Conservation (phyloP, 1,140 invertebrate genomes). For the Andricus grossulariae region DNA sequence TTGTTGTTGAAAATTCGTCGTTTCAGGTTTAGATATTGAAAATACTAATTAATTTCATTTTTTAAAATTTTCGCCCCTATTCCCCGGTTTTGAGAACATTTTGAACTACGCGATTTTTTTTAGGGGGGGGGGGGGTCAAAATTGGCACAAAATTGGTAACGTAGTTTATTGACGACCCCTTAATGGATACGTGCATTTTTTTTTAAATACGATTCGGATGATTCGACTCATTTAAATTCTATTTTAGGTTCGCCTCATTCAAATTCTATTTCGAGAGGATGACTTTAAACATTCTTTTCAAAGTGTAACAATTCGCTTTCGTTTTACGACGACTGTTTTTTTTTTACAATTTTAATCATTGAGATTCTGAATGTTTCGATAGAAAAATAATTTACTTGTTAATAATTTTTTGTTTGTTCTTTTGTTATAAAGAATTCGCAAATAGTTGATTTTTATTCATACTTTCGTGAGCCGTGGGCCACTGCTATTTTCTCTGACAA, state of each 20-base stretch:
- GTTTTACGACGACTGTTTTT: not conserved
- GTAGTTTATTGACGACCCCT: not conserved
- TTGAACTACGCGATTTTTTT: not conserved
- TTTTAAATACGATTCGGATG: not conserved
- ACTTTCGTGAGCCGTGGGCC: slow-evolving; percentile 80
- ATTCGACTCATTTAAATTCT: not conserved
- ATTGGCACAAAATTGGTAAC: too few relatives aligned
- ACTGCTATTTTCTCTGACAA: slow-evolving; percentile 78
- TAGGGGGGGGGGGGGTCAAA: too few relatives aligned
- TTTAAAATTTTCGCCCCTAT: too few relatives aligned
- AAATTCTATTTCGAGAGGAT: not conserved
- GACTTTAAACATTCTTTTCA: slow-evolving; percentile 5
- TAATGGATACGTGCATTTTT: not conserved
- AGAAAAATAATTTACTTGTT: too few relatives aligned
- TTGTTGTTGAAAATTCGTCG: too few relatives aligned
- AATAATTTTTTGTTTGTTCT: not conserved
- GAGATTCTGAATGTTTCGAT: too few relatives aligned
- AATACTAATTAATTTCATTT: too few relatives aligned
- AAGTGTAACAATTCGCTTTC: not conserved
- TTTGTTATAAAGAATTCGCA: slow-evolving; percentile 50
- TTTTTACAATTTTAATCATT: not conserved
- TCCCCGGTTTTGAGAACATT: too few relatives aligned
- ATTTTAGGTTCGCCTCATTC: slow-evolving; percentile 3
- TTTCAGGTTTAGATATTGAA: too few relatives aligned
- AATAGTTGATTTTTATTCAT: slow-evolving; percentile 79